Percentiles rank a stretch among this genome's conserved stretches.
phyloP scores from a whole-genome alignment of 1,140 invertebrate species.

The Drosophila oshimai region DNA sequence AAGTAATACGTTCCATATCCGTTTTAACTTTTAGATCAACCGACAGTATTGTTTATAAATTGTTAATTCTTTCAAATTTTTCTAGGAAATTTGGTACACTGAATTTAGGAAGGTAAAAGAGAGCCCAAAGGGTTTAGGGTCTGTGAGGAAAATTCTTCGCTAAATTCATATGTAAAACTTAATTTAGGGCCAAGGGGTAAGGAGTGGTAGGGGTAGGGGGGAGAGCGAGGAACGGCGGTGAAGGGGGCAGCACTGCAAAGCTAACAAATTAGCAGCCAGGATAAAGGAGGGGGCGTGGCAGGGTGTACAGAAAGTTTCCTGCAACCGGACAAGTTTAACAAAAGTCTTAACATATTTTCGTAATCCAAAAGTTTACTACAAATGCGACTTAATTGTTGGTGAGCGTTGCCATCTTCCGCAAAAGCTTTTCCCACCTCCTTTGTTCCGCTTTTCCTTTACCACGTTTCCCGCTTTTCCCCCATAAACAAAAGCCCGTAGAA shows the following conservation, averaged over 20 bases:
- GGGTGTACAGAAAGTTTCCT: slow-evolving; percentile 39
- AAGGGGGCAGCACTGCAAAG: slow-evolving; percentile 27
- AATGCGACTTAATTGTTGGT: slow-evolving; percentile 77
- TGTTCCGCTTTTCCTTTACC: neutral
- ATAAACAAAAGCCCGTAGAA: slow-evolving; percentile 45
- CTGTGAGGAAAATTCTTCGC: slow-evolving; percentile 20
- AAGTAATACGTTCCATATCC: too few species aligned
- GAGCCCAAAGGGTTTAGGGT: too few species aligned
- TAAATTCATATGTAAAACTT: slow-evolving; percentile 69
- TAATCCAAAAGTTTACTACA: slow-evolving; percentile 76
- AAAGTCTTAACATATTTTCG: slow-evolving; percentile 79
- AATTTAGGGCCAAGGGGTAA: slow-evolving; percentile 42
- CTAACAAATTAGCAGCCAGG: slow-evolving; percentile 49
- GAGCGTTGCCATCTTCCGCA: slow-evolving; percentile 42
- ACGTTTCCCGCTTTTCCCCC: neutral
- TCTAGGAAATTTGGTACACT: too few species aligned
- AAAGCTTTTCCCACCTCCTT: slow-evolving; percentile 11
- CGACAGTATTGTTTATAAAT: too few species aligned
- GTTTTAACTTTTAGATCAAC: too few species aligned
- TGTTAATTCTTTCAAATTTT: too few species aligned
- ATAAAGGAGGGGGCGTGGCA: neutral
- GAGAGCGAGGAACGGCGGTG: neutral
- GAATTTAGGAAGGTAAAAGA: too few species aligned
- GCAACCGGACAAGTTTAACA: slow-evolving; percentile 72
- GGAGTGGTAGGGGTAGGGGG: neutral